These are phyloP conservation scores for Orius insidiosus DNA, from an alignment of 1,140 invertebrate genomes.

Conservation along the genomic window DNA sequence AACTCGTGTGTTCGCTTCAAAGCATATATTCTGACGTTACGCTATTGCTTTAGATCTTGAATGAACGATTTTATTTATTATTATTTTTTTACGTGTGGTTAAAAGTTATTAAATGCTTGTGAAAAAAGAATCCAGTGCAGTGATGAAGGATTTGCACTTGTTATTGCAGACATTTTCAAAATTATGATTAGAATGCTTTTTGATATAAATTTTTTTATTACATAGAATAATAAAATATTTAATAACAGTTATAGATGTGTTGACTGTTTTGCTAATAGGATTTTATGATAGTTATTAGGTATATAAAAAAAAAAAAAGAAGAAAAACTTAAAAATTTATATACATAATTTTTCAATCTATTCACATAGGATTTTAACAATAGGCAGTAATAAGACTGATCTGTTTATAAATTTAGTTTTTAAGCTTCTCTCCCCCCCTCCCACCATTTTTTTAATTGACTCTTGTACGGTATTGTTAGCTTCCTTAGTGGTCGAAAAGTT, in stretches of 20 bases:
- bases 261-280: constrained; percentile 13
- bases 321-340: constrained; percentile 1
- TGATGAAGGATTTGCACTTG: constrained; percentile 11
- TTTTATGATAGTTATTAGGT: constrained; percentile 15
- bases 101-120: no score
- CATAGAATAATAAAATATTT: constrained; percentile 8
- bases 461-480: constrained; percentile 3
- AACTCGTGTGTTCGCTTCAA: no score
- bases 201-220: constrained; percentile 8
- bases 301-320: no score
- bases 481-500: constrained; percentile 6
- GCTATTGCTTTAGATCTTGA: no score
- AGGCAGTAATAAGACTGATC: constrained; percentile 16
- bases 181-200: constrained; percentile 12
- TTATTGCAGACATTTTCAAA: constrained; percentile 8
- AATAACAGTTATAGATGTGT: constrained; percentile 15
- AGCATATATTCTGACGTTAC: no score
- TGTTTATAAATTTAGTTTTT: constrained; percentile 12
- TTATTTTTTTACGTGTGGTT: no score
- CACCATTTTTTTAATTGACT: constrained; percentile 4
- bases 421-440: neutral
- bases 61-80: no score
- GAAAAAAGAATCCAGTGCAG: constrained; percentile 10
- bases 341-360: constrained; percentile 8
- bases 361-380: constrained; percentile 11